Percentiles rank a stretch among this genome's conserved stretches.
phyloP scores from a whole-genome alignment of 2,888 invertebrate genomes.

The Drosophila tripunctata region DNA sequence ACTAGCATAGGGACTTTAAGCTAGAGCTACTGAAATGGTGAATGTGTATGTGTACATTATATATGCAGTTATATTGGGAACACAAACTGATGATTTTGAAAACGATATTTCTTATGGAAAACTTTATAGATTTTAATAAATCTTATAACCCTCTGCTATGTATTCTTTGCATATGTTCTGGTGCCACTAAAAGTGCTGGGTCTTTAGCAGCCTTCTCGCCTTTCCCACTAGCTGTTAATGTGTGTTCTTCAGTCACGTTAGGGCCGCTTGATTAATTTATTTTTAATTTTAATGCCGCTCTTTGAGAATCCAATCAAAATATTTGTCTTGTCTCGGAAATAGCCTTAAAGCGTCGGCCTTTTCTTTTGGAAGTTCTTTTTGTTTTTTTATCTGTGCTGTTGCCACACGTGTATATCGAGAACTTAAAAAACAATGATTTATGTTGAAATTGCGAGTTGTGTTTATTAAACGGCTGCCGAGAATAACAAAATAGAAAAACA shows the following conservation, averaged over 20 bases:
- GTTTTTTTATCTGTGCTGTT: conserved; percentile 1
- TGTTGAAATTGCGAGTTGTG: conserved; percentile 56
- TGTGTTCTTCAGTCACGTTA: conserved; percentile 39
- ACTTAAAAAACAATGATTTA: conserved; percentile 56
- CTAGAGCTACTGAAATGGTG: no score
- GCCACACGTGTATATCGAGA: conserved; percentile 9
- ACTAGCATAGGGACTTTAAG: no score
- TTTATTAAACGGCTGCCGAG: conserved; percentile 27
- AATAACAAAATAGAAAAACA: background rate
- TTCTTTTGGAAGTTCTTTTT: conserved; percentile 18
- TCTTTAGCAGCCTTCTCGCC: background rate
- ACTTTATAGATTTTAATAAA: no score
- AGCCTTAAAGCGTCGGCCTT: conserved; percentile 58
- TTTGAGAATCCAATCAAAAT: conserved; percentile 55
- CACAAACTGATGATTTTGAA: no score
- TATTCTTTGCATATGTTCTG: no score
- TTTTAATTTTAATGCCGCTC: conserved; percentile 62
- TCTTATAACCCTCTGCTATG: no score
- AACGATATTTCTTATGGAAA: no score
- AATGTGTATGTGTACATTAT: no score
- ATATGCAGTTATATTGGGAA: no score
- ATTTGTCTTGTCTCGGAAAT: conserved; percentile 51
- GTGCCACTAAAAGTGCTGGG: background rate
- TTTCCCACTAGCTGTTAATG: background rate
- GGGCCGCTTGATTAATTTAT: conserved; percentile 59